These are phyloP conservation scores for Wiebesia pumilae DNA, from an alignment of 1,140 invertebrate species.

Conservation along the genomic window DNA sequence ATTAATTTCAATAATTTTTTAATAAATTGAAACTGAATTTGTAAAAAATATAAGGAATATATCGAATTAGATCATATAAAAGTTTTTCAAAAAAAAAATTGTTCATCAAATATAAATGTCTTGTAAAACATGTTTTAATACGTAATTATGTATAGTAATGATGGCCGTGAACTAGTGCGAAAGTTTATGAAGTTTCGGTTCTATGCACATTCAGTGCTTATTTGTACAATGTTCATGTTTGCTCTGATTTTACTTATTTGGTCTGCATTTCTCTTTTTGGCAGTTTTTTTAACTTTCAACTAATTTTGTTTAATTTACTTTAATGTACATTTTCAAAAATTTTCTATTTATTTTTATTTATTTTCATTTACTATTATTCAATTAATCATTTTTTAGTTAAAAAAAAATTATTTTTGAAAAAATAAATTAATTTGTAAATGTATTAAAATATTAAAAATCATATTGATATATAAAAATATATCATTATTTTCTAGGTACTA, in stretches of 20 bases:
- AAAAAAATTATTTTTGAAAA: background rate
- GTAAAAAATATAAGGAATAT: too few species aligned
- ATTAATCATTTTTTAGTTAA: too few species aligned
- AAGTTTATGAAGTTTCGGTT: constrained; percentile 72
- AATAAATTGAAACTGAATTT: background rate
- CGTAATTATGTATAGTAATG: constrained; percentile 33
- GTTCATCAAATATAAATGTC: too few species aligned
- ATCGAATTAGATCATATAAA: too few species aligned
- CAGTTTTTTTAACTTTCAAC: constrained; percentile 56
- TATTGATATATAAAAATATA: background rate
- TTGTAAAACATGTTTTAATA: constrained; percentile 30
- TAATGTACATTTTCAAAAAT: constrained; percentile 12
- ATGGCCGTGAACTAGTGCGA: constrained; percentile 64
- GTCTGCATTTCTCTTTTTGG: constrained; percentile 69
- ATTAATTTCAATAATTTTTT: too few species aligned
- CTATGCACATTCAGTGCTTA: constrained; percentile 72
- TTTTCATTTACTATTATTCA: background rate
- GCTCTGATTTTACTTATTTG: constrained; percentile 71
- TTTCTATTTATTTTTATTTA: constrained; percentile 11
- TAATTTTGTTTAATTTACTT: constrained; percentile 15
- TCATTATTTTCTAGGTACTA: constrained; percentile 61
- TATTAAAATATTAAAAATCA: background rate
- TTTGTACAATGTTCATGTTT: constrained; percentile 61
- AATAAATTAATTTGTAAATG: background rate
- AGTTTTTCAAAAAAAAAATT: too few species aligned